Conservation (phyloP, 2,888 invertebrate genomes). For the Philereme vetulata region DNA sequence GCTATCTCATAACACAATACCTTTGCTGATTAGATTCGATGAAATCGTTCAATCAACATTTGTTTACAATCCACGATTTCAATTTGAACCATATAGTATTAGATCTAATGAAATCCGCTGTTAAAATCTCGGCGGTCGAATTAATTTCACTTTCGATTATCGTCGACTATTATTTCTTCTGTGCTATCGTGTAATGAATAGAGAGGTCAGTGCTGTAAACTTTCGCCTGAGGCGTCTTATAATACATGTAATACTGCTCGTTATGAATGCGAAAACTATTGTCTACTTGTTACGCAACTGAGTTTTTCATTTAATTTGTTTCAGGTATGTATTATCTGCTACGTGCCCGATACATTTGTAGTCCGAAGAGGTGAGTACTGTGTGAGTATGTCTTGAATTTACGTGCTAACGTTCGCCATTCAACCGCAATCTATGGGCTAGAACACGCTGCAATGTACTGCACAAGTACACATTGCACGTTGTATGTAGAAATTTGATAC, state of each 20-base stretch:
- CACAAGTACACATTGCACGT: too few species aligned
- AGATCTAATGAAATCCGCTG: conserved; percentile 56
- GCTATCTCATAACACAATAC: conserved; percentile 20
- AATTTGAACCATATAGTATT: conserved; percentile 33
- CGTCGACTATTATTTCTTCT: conserved; percentile 23
- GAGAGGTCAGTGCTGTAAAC: conserved; percentile 71
- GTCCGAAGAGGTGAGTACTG: conserved; percentile 2
- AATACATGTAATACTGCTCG: conserved; percentile 51
- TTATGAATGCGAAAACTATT: conserved; percentile 44
- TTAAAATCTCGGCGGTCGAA: conserved; percentile 63
- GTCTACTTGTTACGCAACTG: conserved; percentile 42
- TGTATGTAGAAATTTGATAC: too few species aligned
- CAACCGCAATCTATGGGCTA: too few species aligned
- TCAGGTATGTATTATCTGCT: conserved; percentile 57
- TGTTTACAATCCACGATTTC: conserved; percentile 31
- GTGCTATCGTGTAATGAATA: conserved; percentile 65
- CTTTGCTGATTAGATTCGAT: conserved; percentile 30
- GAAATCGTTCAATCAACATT: conserved; percentile 27
- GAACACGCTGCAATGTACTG: too few species aligned
- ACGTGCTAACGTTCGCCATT: too few species aligned
- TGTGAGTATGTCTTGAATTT: too few species aligned
- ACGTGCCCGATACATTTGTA: not conserved
- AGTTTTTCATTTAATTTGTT: conserved; percentile 51
- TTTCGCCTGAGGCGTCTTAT: conserved; percentile 69
- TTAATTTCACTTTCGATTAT: conserved; percentile 80